These are phyloP conservation scores for Hylomyscus alleni DNA, from an alignment of 2,797 vertebrate species.

Conservation along the genomic window DNA sequence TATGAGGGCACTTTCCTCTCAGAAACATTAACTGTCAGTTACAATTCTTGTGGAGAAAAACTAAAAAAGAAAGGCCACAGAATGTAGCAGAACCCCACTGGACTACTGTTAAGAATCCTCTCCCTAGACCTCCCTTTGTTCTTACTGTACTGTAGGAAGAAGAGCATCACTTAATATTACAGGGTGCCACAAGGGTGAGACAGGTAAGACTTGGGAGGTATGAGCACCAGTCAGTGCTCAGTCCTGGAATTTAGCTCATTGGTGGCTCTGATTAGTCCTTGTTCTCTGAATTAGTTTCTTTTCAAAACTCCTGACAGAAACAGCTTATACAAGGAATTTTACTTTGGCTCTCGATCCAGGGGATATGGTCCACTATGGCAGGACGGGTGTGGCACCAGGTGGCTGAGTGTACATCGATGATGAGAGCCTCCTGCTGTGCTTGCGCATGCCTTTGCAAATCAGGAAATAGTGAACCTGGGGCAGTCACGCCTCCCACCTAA, in stretches of 20 bases:
- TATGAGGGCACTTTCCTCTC: neutral
- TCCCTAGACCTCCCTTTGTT: neutral
- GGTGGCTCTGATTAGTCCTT: neutral
- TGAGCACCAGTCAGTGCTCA: neutral
- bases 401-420: accelerated
- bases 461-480: neutral
- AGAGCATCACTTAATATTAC: neutral
- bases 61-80: too few relatives aligned
- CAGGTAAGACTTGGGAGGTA: neutral
- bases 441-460: neutral
- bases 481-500: neutral
- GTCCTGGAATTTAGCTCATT: neutral
- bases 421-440: neutral
- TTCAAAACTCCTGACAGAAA: neutral
- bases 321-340: neutral
- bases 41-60: neutral
- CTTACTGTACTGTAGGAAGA: neutral
- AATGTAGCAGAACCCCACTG: neutral
- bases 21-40: neutral
- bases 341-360: neutral
- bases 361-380: neutral
- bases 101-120: neutral
- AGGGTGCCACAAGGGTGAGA: neutral
- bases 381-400: neutral
- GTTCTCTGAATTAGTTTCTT: neutral